Conservation (phyloP, 2,888 invertebrate species). For the Chironomus tentans region DNA sequence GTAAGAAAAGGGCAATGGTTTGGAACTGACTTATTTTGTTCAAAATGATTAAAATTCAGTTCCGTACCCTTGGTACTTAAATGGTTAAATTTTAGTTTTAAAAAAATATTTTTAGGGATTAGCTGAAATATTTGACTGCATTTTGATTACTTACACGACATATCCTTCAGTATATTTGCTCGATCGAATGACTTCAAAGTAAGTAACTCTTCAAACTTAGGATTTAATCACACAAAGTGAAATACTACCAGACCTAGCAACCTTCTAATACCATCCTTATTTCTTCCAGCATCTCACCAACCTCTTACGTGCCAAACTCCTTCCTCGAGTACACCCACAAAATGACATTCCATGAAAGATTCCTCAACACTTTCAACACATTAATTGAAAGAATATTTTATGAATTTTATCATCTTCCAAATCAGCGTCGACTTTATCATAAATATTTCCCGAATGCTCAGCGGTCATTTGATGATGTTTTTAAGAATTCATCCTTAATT, state of each 20-base stretch:
- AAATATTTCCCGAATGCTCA: conserved; percentile 4
- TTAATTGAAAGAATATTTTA: conserved; percentile 15
- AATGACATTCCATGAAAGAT: conserved; percentile 32
- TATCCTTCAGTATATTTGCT: conserved; percentile 5
- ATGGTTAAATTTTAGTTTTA: too few relatives aligned
- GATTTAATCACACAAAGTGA: too few relatives aligned
- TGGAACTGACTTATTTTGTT: too few relatives aligned
- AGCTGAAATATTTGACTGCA: conserved; percentile 30
- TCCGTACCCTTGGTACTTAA: too few relatives aligned
- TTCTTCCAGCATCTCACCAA: neutral
- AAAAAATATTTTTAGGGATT: neutral
- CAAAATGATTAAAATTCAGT: too few relatives aligned
- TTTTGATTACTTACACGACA: conserved; percentile 29
- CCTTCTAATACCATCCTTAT: neutral
- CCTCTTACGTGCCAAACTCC: conserved; percentile 21
- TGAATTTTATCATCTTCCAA: conserved; percentile 25
- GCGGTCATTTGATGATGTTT: conserved; percentile 5
- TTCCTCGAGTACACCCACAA: conserved; percentile 28
- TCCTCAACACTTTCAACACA: conserved; percentile 30
- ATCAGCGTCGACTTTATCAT: conserved; percentile 26
- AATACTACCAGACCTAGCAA: too few relatives aligned
- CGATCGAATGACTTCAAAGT: conserved; percentile 11
- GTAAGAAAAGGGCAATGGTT: neutral
- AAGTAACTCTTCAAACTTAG: neutral
- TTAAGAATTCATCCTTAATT: conserved; percentile 23